Evolutionary conservation across 2,113 vertebrate species (phyloP).

Genomic region (Dascyllus trimaculatus): DNA sequence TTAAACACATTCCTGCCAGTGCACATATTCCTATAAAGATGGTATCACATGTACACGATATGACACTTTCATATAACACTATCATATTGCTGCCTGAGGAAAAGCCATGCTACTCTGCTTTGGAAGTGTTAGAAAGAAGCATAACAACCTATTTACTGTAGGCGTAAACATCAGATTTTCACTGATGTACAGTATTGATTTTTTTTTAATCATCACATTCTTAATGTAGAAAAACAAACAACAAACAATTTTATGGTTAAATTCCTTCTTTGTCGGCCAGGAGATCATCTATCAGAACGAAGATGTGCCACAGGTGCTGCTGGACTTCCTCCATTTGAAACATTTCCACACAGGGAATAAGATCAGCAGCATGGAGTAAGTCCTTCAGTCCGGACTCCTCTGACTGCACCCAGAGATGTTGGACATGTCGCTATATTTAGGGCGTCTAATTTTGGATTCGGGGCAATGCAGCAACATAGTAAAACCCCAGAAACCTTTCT

Average conservation of each 20-base stretch:
- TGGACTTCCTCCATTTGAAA: conserved; percentile 93
- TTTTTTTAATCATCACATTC: too few species aligned
- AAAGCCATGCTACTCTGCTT: too few species aligned
- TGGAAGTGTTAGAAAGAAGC: too few species aligned
- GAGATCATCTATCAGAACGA: conserved; percentile 77
- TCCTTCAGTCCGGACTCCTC: conserved; percentile 20
- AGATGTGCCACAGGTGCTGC: conserved; percentile 89
- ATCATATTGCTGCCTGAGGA: too few species aligned
- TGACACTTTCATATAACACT: too few species aligned
- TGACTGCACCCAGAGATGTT: conserved; percentile 6
- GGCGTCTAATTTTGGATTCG: conserved; percentile 34
- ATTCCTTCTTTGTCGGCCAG: conserved; percentile 16
- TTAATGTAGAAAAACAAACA: too few species aligned
- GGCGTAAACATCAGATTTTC: too few species aligned
- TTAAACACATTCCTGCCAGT: neutral
- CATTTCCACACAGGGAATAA: conserved; percentile 85
- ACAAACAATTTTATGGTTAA: too few species aligned
- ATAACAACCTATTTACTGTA: too few species aligned
- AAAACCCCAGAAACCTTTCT: conserved; percentile 26
- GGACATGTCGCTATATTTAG: conserved; percentile 21
- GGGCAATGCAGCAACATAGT: conserved; percentile 42
- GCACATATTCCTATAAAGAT: neutral
- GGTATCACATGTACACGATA: neutral
- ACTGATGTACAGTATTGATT: too few species aligned
- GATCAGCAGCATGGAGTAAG: conserved; percentile 85